Evolutionary conservation across 2,113 vertebrate genomes (phyloP).

Genomic region (Solenodon paradoxus): DNA sequence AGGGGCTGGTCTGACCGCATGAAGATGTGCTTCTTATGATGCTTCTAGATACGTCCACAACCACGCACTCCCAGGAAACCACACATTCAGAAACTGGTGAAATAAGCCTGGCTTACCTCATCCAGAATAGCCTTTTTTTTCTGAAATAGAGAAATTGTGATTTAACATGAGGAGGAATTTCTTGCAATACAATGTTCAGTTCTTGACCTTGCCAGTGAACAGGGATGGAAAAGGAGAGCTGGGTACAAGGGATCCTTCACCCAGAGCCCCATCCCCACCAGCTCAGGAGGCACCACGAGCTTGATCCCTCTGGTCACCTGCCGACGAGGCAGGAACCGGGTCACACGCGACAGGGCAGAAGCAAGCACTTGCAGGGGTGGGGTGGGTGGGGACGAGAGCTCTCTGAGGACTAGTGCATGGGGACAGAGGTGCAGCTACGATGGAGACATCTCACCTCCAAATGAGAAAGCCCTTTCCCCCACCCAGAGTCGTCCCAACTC

Average conservation of each 20-base stretch:
- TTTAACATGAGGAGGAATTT: neutral
- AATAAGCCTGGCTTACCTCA: constrained; percentile 77
- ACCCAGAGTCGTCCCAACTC: rapidly evolving
- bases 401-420: too few species aligned
- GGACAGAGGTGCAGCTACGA: too few species aligned
- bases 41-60: neutral
- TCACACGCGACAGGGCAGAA: rapidly evolving
- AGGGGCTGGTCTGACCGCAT: neutral
- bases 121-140: constrained; percentile 69
- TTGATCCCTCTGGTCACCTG: too few species aligned
- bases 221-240: neutral
- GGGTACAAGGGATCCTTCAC: neutral
- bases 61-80: neutral
- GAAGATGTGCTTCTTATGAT: neutral
- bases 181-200: neutral
- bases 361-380: too few species aligned
- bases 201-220: neutral
- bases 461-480: neutral
- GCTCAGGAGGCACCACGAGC: neutral
- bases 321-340: too few species aligned
- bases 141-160: constrained; percentile 71
- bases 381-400: too few species aligned
- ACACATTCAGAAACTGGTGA: neutral
- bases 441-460: too few species aligned
- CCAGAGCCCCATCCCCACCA: neutral